Percentiles rank a stretch among this genome's conserved stretches.
Evolutionary conservation across 2,113 vertebrate genomes (phyloP).

Genomic region (Aix galericulata): DNA sequence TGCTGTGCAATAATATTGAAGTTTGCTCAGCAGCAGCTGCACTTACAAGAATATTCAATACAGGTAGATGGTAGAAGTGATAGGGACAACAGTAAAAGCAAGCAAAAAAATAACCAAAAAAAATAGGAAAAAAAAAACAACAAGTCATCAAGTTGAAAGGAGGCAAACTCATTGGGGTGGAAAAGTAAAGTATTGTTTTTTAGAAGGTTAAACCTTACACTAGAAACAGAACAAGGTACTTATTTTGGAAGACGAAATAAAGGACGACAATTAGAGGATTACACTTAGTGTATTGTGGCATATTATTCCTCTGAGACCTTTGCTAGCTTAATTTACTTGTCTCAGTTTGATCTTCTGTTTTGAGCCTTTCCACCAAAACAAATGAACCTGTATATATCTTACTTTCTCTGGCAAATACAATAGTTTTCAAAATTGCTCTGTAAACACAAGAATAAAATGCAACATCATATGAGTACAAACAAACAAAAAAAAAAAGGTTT

Average conservation of each 20-base stretch:
- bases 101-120: no score
- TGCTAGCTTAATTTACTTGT: not conserved
- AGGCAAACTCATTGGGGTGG: rapidly evolving
- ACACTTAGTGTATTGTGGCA: rapidly evolving
- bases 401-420: not conserved
- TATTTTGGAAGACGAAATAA: not conserved
- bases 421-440: not conserved
- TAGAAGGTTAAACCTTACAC: not conserved
- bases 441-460: not conserved
- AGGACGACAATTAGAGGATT: not conserved
- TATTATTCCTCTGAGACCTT: not conserved
- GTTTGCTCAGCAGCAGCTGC: not conserved
- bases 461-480: not conserved
- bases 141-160: not conserved
- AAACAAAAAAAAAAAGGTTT: not conserved
- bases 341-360: not conserved
- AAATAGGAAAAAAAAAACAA: not conserved
- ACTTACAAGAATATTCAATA: not conserved
- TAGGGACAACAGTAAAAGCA: not conserved
- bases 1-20: not conserved
- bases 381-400: rapidly evolving
- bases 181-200: not conserved
- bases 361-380: not conserved
- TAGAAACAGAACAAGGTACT: not conserved
- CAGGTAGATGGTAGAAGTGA: not conserved